These are phyloP conservation scores for Columba guinea DNA, from an alignment of 2,797 vertebrate species.

Conservation along the genomic window DNA sequence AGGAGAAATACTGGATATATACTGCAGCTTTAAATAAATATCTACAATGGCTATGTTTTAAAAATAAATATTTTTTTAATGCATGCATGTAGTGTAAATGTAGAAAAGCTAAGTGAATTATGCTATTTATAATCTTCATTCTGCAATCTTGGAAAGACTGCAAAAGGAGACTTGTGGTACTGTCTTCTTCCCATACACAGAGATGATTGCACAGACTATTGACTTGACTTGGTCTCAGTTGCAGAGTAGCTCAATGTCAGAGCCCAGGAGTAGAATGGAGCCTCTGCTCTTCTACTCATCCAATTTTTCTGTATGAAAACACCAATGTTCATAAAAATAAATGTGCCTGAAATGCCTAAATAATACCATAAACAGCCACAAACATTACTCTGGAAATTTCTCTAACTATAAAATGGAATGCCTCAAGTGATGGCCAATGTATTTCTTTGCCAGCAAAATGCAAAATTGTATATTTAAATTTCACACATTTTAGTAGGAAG, in stretches of 20 bases:
- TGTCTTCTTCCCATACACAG: neutral
- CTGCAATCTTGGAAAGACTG: neutral
- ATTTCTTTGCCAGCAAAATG: neutral
- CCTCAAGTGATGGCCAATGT: neutral
- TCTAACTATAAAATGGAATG: neutral
- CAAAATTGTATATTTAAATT: neutral
- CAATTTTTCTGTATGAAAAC: neutral
- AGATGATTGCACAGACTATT: neutral
- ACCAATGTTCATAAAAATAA: neutral
- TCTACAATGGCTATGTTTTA: neutral
- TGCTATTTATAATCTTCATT: neutral
- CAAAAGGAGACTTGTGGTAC: neutral
- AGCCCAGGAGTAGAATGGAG: accelerated
- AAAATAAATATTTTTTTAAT: neutral
- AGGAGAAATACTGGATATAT: neutral
- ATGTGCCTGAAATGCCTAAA: neutral
- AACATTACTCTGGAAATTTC: neutral
- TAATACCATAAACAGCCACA: neutral
- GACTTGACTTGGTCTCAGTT: neutral
- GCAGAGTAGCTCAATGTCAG: neutral
- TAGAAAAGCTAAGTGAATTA: neutral
- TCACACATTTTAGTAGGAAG: neutral
- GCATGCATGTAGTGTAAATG: neutral
- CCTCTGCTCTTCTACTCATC: neutral
- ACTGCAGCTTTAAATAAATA: neutral